phyloP scores from a whole-genome alignment of 2,888 invertebrate species.

The Deilephila porcellus region DNA sequence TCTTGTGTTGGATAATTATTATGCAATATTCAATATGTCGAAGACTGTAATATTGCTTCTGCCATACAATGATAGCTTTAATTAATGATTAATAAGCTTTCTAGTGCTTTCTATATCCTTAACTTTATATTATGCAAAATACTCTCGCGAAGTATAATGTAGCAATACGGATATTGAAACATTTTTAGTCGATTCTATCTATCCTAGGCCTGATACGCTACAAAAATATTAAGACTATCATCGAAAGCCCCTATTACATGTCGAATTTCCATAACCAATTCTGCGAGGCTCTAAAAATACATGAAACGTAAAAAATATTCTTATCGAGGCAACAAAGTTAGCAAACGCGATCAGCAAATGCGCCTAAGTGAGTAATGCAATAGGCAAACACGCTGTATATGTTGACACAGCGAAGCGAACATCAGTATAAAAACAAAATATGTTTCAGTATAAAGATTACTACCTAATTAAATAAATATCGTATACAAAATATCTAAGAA shows the following conservation, averaged over 20 bases:
- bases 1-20: too few relatives aligned
- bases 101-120: too few relatives aligned
- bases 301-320: constrained; percentile 40
- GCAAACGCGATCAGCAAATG: constrained; percentile 48
- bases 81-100: too few relatives aligned
- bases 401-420: constrained; percentile 19
- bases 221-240: constrained; percentile 16
- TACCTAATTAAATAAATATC: too few relatives aligned
- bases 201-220: neutral
- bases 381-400: constrained; percentile 30
- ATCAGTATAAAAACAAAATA: constrained; percentile 30
- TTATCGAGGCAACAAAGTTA: constrained; percentile 42
- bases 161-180: too few relatives aligned
- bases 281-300: constrained; percentile 17
- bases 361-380: constrained; percentile 45
- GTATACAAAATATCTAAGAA: neutral
- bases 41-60: too few relatives aligned
- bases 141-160: too few relatives aligned
- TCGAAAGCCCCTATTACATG: neutral
- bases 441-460: too few relatives aligned
- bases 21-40: too few relatives aligned
- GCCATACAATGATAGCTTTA: too few relatives aligned
- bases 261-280: constrained; percentile 25
- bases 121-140: too few relatives aligned
- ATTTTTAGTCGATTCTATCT: neutral